Evolutionary conservation across 2,888 invertebrate species (phyloP).

Genomic region (Plagodis dolabraria): DNA sequence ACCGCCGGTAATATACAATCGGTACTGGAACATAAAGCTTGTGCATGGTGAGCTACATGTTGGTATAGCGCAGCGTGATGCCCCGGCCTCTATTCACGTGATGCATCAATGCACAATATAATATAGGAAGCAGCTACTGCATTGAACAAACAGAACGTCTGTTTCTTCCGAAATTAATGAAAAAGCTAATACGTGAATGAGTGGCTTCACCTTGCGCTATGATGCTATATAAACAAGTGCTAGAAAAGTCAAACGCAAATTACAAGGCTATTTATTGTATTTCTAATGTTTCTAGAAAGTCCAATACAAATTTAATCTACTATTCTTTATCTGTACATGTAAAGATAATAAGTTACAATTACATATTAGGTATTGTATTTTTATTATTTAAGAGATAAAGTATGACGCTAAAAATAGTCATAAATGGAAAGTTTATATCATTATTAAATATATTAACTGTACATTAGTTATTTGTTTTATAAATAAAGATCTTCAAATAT

Average conservation of each 20-base stretch:
- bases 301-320: conserved; percentile 6
- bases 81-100: conserved; percentile 9
- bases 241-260: conserved; percentile 12
- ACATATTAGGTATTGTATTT: too few relatives aligned
- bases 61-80: conserved; percentile 29
- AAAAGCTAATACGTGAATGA: conserved; percentile 14
- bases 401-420: too few relatives aligned
- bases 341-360: too few relatives aligned
- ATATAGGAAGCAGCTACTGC: neutral
- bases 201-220: conserved; percentile 32
- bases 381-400: too few relatives aligned
- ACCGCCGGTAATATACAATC: conserved; percentile 32
- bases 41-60: conserved; percentile 29
- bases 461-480: too few relatives aligned
- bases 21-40: conserved; percentile 36
- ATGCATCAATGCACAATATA: neutral
- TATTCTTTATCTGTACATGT: neutral
- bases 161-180: neutral
- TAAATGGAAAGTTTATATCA: too few relatives aligned
- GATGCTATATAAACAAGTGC: conserved; percentile 21
- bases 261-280: conserved; percentile 12
- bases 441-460: too few relatives aligned
- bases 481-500: too few relatives aligned
- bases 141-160: neutral
- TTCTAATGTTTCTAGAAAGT: neutral